These are phyloP conservation scores for Falco concolor DNA, from an alignment of 2,797 vertebrate species.

Conservation along the genomic window DNA sequence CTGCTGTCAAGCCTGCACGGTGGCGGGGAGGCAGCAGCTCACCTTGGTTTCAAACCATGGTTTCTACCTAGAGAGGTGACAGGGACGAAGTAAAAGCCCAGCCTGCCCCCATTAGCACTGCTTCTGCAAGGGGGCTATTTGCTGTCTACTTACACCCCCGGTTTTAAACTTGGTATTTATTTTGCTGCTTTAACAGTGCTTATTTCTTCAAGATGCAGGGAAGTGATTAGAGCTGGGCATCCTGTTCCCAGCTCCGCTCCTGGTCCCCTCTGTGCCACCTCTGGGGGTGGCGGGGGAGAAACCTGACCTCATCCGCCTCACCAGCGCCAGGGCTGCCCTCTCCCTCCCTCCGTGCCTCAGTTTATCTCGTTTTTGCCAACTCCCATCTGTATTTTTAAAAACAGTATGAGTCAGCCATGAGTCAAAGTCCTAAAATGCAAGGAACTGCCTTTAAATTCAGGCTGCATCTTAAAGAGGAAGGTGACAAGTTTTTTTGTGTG, in stretches of 20 bases:
- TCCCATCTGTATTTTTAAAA: not conserved
- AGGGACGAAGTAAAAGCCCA: not conserved
- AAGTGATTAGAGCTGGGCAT: not conserved
- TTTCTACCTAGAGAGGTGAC: not conserved
- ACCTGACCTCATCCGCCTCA: not conserved
- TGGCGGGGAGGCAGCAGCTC: not conserved
- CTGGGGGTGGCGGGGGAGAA: not conserved
- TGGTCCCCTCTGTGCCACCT: not conserved
- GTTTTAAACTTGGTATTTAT: not conserved
- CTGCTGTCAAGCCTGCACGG: not conserved
- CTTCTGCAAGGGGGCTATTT: not conserved
- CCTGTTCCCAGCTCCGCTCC: not conserved
- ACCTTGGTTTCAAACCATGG: not conserved
- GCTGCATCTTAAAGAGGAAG: not conserved
- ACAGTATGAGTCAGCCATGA: constrained; percentile 23
- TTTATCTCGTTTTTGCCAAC: not conserved
- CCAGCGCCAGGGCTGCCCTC: not conserved
- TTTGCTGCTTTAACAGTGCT: not conserved
- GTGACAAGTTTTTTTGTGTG: not conserved
- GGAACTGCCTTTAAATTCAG: not conserved
- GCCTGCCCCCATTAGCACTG: not conserved
- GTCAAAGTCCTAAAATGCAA: constrained; percentile 3
- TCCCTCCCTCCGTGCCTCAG: not conserved
- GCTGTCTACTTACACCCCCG: not conserved
- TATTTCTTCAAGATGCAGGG: constrained; percentile 14